These are phyloP conservation scores for Leptinotarsa haldemani DNA, from an alignment of 2,888 invertebrate genomes.

Conservation along the genomic window DNA sequence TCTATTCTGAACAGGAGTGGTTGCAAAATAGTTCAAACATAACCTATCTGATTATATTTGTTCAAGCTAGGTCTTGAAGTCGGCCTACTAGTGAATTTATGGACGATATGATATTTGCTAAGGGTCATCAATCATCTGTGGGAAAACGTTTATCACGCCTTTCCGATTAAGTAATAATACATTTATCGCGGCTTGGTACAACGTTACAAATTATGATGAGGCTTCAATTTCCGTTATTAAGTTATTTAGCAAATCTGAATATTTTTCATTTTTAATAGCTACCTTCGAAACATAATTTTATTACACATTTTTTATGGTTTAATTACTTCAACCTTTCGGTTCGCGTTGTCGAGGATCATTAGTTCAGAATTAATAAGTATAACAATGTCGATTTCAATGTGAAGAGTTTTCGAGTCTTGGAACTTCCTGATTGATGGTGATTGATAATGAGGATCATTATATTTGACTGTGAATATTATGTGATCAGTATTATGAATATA, in stretches of 20 bases:
- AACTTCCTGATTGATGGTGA: not conserved
- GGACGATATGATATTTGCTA: conserved; percentile 13
- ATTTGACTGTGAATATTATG: no score
- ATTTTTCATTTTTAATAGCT: conserved; percentile 21
- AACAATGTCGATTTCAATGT: not conserved
- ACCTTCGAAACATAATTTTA: not conserved
- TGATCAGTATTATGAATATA: no score
- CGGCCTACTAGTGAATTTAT: not conserved
- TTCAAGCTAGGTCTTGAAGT: conserved; percentile 1
- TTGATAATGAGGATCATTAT: not conserved
- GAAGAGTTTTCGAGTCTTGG: not conserved
- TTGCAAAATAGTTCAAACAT: not conserved
- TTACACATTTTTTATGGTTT: conserved; percentile 10
- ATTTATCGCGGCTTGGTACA: not conserved
- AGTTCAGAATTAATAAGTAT: not conserved
- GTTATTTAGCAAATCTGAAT: conserved; percentile 8
- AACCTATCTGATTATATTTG: not conserved
- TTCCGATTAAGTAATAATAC: conserved; percentile 12
- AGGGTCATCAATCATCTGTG: conserved; percentile 8
- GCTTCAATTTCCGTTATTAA: conserved; percentile 21
- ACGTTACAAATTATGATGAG: conserved; percentile 12
- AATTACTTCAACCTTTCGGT: conserved; percentile 12
- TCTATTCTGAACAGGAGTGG: no score
- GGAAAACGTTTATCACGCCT: conserved; percentile 1
- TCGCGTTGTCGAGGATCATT: not conserved